Percentiles rank a stretch among this genome's conserved stretches.
phyloP scores from a whole-genome alignment of 2,113 vertebrate genomes.

The Lamprologus tigripictilis region DNA sequence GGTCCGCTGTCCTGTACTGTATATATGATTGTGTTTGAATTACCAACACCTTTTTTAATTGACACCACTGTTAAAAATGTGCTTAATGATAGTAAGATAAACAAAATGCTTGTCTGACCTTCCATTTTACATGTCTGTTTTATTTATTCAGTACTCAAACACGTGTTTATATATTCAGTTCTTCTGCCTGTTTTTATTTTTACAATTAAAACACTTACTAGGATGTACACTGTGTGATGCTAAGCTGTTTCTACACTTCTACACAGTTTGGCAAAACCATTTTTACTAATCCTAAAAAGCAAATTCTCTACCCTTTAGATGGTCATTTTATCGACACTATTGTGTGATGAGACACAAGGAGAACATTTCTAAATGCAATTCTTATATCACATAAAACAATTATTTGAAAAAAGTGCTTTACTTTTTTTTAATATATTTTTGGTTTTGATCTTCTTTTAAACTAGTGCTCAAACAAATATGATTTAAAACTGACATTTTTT shows the following conservation, averaged over 20 bases:
- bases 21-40: conserved; percentile 33
- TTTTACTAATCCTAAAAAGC: not conserved
- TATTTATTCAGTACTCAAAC: conserved; percentile 44
- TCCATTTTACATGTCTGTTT: conserved; percentile 27
- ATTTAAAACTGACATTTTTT: not conserved
- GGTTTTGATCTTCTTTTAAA: not conserved
- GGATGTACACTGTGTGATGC: not conserved
- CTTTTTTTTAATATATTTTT: not conserved
- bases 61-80: conserved; percentile 2
- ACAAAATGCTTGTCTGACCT: conserved; percentile 14
- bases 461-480: not conserved
- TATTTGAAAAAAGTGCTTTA: not conserved
- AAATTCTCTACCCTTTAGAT: fast-evolving
- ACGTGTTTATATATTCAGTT: conserved; percentile 15
- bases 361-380: not conserved
- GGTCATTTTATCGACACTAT: not conserved
- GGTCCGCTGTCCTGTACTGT: conserved; percentile 14
- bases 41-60: not conserved
- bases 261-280: not conserved
- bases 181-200: conserved; percentile 30
- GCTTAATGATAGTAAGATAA: conserved; percentile 10
- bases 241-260: fast-evolving
- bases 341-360: not conserved
- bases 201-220: conserved; percentile 53
- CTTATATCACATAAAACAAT: not conserved